These are phyloP conservation scores for Pangasius macronema DNA, from an alignment of 2,797 vertebrate species.

Conservation along the genomic window DNA sequence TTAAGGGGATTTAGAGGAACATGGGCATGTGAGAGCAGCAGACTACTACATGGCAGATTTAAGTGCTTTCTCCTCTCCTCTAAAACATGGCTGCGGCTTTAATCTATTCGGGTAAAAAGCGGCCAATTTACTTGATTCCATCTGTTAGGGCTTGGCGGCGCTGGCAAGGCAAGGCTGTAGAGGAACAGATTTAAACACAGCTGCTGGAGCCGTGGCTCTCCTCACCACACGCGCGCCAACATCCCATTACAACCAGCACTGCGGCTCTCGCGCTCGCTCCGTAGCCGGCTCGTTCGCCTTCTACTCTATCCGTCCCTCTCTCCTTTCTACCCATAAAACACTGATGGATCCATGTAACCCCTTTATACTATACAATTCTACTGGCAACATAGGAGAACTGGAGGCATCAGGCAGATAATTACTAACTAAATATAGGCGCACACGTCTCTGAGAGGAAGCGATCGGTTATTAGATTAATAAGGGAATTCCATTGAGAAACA, in stretches of 20 bases:
- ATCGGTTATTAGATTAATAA: background rate
- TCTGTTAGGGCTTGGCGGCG: constrained; percentile 74
- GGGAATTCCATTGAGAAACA: constrained; percentile 4
- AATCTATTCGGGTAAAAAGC: constrained; percentile 79
- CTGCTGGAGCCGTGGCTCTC: constrained; percentile 66
- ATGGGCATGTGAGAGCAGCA: constrained; percentile 34
- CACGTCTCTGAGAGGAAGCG: constrained; percentile 28
- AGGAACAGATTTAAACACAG: constrained; percentile 78
- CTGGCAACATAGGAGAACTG: constrained; percentile 1
- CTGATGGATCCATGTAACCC: constrained; percentile 34
- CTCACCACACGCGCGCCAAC: constrained; percentile 57
- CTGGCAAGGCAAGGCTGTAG: constrained; percentile 69
- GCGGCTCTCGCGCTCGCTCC: background rate
- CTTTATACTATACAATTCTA: constrained; percentile 29
- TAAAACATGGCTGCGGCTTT: constrained; percentile 69
- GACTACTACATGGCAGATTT: constrained; percentile 73
- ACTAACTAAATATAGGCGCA: constrained; percentile 22
- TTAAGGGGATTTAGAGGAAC: constrained; percentile 79
- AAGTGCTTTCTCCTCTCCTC: constrained; percentile 70
- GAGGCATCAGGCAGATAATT: constrained; percentile 33
- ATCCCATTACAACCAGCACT: constrained; percentile 63
- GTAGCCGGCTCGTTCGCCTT: background rate
- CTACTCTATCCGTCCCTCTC: background rate
- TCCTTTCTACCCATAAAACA: constrained; percentile 33
- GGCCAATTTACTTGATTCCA: constrained; percentile 80